Conservation (phyloP, 2,797 vertebrate genomes). For the Adelosebastes latens region DNA sequence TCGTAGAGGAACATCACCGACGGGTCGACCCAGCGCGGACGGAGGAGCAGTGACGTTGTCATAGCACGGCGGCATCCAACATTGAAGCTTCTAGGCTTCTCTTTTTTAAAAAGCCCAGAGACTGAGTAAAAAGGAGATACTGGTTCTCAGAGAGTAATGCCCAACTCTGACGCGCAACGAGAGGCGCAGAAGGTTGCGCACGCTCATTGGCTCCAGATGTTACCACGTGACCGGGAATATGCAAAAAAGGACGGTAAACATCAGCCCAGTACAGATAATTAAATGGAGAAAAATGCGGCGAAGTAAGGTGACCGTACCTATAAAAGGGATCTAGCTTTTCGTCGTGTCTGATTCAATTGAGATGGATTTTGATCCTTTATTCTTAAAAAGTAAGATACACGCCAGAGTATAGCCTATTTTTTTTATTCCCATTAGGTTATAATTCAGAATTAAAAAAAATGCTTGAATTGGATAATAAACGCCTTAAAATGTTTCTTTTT, state of each 20-base stretch:
- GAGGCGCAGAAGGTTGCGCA: constrained; percentile 79
- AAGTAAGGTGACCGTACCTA: constrained; percentile 69
- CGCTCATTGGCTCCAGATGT: constrained; percentile 84
- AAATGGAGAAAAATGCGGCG: constrained; percentile 83
- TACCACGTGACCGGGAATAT: constrained; percentile 88
- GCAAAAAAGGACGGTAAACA: constrained; percentile 92
- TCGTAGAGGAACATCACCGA: constrained; percentile 99
- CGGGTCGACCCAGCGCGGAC: constrained; percentile 98
- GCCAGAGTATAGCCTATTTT: background rate
- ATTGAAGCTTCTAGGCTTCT: constrained; percentile 87
- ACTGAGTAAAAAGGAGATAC: constrained; percentile 92
- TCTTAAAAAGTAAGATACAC: background rate
- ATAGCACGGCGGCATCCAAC: constrained; percentile 95
- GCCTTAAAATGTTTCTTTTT: background rate
- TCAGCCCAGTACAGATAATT: constrained; percentile 82
- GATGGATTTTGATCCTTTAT: constrained; percentile 8
- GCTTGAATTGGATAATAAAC: background rate
- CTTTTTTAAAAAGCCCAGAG: constrained; percentile 86
- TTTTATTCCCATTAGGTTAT: background rate
- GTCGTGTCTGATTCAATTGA: constrained; percentile 6
- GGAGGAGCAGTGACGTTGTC: constrained; percentile 99
- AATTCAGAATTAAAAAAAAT: background rate
- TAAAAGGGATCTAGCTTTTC: constrained; percentile 40
- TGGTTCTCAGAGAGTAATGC: constrained; percentile 87
- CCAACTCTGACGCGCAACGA: constrained; percentile 88